phyloP scores from a whole-genome alignment of 2,888 invertebrate species.

The Lutraria lutraria region DNA sequence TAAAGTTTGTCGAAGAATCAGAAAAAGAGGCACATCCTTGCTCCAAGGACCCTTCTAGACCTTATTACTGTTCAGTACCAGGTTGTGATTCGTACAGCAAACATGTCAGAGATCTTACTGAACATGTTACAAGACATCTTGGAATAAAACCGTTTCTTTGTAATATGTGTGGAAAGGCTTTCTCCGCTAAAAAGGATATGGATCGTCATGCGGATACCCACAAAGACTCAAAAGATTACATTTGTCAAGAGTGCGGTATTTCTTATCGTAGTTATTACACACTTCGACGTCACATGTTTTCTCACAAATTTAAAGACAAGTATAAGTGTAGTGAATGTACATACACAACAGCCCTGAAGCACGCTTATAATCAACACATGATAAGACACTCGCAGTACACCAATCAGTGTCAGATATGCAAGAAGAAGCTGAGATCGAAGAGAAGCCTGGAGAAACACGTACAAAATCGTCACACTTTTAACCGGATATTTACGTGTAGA shows the following conservation, averaged over 20 bases:
- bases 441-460: conserved; percentile 51
- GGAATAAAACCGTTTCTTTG: conserved; percentile 59
- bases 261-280: conserved; percentile 45
- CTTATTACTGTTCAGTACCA: conserved; percentile 44
- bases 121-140: conserved; percentile 59
- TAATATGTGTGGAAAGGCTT: conserved; percentile 54
- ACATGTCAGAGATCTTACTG: conserved; percentile 45
- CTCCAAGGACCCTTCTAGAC: conserved; percentile 40
- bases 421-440: conserved; percentile 48
- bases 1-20: conserved; percentile 38
- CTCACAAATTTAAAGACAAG: conserved; percentile 50
- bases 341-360: conserved; percentile 41
- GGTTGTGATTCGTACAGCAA: conserved; percentile 45
- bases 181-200: conserved; percentile 59
- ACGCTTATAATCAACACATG: conserved; percentile 50
- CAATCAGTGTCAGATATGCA: conserved; percentile 50
- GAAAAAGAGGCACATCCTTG: conserved; percentile 50
- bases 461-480: conserved; percentile 53
- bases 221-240: conserved; percentile 46
- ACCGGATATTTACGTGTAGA: conserved; percentile 56
- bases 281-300: conserved; percentile 40
- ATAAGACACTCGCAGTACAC: conserved; percentile 36
- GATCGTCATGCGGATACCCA: conserved; percentile 59
- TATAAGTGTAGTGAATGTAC: conserved; percentile 56
- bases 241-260: conserved; percentile 39